Percentiles rank a stretch among this genome's conserved stretches.
Conservation (phyloP, 2,888 invertebrate species). For the Sesia bembeciformis region DNA sequence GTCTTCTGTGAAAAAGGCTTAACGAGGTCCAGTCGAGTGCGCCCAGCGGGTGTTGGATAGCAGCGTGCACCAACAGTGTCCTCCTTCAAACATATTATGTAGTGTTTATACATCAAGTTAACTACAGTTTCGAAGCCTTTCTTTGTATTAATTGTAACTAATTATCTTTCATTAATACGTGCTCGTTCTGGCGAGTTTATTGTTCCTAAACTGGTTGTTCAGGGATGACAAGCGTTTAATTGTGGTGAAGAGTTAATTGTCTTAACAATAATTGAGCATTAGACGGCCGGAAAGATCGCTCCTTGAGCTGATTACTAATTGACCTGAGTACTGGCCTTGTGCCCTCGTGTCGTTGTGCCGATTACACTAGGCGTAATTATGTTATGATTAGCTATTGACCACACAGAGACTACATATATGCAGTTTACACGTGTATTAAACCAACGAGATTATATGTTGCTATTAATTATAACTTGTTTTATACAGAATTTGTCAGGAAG, state of each 20-base stretch:
- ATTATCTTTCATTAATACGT: no score
- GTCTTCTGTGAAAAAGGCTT: no score
- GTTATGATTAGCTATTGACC: neutral
- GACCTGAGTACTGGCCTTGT: slow-evolving; percentile 49
- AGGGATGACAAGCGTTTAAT: slow-evolving; percentile 37
- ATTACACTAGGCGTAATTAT: neutral
- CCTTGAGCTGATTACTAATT: slow-evolving; percentile 63
- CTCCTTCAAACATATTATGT: no score
- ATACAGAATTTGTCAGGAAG: no score
- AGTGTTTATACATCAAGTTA: no score
- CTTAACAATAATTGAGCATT: slow-evolving; percentile 50
- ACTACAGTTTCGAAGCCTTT: no score
- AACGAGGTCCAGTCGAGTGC: no score
- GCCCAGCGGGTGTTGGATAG: no score
- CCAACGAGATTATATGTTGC: neutral
- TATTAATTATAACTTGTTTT: no score
- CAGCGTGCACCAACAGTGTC: no score
- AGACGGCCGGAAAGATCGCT: slow-evolving; percentile 36
- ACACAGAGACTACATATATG: neutral
- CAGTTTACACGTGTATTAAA: neutral
- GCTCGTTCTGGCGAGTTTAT: neutral
- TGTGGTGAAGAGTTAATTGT: slow-evolving; percentile 57
- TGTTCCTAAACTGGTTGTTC: neutral
- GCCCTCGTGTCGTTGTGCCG: neutral
- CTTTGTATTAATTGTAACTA: no score